phyloP scores from a whole-genome alignment of 1,140 invertebrate species.

The Macrosteles quadrilineatus region DNA sequence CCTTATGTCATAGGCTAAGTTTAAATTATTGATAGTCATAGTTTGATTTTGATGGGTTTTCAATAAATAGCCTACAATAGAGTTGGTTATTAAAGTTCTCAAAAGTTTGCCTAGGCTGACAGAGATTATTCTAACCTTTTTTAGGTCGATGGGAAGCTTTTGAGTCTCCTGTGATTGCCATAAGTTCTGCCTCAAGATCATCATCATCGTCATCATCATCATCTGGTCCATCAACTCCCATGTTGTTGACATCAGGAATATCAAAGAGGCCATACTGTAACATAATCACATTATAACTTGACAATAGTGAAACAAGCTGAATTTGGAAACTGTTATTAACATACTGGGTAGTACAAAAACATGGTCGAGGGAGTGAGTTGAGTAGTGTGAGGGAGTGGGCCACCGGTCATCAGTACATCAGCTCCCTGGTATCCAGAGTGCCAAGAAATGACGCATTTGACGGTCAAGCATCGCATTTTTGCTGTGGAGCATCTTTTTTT shows the following conservation, averaged over 20 bases:
- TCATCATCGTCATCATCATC: constrained; percentile 71
- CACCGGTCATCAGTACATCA: background rate
- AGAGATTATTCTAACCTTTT: constrained; percentile 44
- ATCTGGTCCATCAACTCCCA: constrained; percentile 53
- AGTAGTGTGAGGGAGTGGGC: background rate
- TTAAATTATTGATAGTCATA: too few relatives aligned
- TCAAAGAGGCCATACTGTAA: constrained; percentile 74
- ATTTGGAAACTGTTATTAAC: background rate
- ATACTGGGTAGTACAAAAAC: background rate
- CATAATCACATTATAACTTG: constrained; percentile 26
- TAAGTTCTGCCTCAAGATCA: constrained; percentile 84
- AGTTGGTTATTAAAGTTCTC: too few relatives aligned
- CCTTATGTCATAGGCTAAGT: too few relatives aligned
- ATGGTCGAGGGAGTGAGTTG: background rate
- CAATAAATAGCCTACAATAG: too few relatives aligned
- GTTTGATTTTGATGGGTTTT: too few relatives aligned
- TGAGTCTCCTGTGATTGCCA: constrained; percentile 65
- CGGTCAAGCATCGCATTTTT: too few relatives aligned
- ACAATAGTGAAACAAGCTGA: constrained; percentile 25
- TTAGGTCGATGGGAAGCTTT: constrained; percentile 41
- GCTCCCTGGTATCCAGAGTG: background rate
- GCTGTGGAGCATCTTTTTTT: too few relatives aligned
- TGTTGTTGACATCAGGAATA: constrained; percentile 65
- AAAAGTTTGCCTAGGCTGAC: too few relatives aligned
- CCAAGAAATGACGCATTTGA: background rate